These are phyloP conservation scores for Drosophila eugracilis DNA, from an alignment of 1,140 invertebrate species.

Conservation along the genomic window DNA sequence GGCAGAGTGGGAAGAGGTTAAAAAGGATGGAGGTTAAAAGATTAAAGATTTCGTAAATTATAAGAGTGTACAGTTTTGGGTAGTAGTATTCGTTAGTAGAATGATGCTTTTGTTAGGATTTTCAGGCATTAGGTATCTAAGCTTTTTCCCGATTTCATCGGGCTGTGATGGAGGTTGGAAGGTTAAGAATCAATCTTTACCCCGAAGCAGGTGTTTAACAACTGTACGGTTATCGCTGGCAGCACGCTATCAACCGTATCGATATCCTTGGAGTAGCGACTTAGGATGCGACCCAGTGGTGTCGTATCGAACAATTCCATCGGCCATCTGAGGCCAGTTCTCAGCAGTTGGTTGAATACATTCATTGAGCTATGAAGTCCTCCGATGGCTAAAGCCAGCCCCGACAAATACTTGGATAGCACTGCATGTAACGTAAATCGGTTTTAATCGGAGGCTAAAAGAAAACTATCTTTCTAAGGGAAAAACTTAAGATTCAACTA, in stretches of 20 bases:
- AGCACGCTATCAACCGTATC: conserved; percentile 88
- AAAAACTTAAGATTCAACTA: conserved; percentile 12
- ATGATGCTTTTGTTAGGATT: conserved; percentile 2
- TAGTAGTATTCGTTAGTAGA: conserved; percentile 23
- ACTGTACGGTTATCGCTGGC: conserved; percentile 68
- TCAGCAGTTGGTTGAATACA: conserved; percentile 88
- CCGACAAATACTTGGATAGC: conserved; percentile 78
- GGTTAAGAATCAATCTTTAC: conserved; percentile 59
- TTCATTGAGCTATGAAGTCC: conserved; percentile 77
- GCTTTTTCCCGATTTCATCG: conserved; percentile 5
- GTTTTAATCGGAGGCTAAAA: conserved; percentile 21
- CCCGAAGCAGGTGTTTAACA: conserved; percentile 72
- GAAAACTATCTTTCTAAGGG: conserved; percentile 16
- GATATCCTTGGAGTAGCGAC: conserved; percentile 91
- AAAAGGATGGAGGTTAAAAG: background rate
- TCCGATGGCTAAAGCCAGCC: conserved; percentile 84
- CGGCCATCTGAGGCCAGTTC: conserved; percentile 88
- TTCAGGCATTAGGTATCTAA: background rate
- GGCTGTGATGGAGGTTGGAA: background rate
- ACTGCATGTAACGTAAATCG: conserved; percentile 72
- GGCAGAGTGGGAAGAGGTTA: background rate
- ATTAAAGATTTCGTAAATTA: background rate
- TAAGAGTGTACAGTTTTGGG: background rate
- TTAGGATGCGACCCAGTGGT: conserved; percentile 91
- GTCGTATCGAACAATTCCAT: conserved; percentile 92